A percentile compares a stretch with the other conserved stretches of the same genome.
Conservation (phyloP, 2,113 vertebrate species). For the Dasyornis broadbenti region DNA sequence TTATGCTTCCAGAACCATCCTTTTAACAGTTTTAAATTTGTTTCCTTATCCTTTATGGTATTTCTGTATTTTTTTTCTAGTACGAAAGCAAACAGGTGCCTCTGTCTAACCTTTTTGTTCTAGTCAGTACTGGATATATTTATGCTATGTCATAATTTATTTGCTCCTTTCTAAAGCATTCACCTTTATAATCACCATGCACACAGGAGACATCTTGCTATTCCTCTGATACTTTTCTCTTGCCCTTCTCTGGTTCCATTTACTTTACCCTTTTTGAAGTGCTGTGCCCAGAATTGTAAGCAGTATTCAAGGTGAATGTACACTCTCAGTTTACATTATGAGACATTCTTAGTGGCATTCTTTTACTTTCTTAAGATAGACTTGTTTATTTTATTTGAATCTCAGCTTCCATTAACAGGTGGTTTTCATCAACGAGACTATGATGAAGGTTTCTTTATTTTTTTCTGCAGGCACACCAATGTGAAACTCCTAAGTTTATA, state of each 20-base stretch:
- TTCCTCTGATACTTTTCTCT: background rate
- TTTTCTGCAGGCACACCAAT: background rate
- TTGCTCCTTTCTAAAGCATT: background rate
- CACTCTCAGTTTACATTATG: background rate
- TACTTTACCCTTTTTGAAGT: background rate
- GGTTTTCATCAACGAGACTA: background rate
- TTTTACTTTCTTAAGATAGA: background rate
- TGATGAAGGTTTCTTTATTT: background rate
- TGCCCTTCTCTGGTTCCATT: background rate
- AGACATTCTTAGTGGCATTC: background rate
- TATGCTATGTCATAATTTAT: background rate
- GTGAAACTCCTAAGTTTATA: background rate
- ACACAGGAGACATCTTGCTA: background rate
- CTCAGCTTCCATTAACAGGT: background rate
- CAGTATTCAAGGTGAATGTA: background rate
- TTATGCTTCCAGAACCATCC: background rate
- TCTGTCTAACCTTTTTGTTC: conserved; percentile 1
- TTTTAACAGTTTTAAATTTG: background rate
- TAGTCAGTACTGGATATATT: background rate
- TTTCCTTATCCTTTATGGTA: background rate
- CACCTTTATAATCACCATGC: background rate
- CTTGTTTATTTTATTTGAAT: background rate
- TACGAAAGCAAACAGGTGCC: background rate
- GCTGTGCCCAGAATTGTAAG: background rate
- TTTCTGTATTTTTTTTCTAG: background rate